Evolutionary conservation across 1,140 invertebrate species (phyloP), one percentile per base, ranked within the genome.

Genomic region (Aphelenchoides avenae): DNA sequence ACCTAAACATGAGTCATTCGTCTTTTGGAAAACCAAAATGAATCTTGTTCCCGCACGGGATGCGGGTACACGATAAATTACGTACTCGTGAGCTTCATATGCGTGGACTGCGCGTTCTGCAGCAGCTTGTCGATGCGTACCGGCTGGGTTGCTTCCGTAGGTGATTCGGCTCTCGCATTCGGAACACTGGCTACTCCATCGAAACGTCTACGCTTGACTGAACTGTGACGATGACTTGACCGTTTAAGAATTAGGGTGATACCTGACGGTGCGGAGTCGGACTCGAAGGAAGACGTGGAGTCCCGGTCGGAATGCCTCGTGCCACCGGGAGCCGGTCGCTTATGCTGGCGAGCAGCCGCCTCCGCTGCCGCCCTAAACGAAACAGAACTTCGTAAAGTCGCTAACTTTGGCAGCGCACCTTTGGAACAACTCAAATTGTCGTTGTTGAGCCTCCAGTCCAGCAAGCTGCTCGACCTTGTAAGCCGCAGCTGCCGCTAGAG

Each of bases 361-460:
- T n/a, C n/a, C n/a, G n/a, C n/a, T n/a, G n/a, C n/a, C n/a, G n/a
- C n/a, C n/a, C n/a, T n/a, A n/a, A n/a, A n/a, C n/a, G n/a, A n/a
- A n/a, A n/a, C n/a, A n/a, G n/a, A n/a, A n/a, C n/a, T n/a, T n/a
- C n/a, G n/a, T n/a, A n/a, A n/a, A n/a, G n/a, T n/a, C n/a, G n/a
- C n/a, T n/a, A n/a, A n/a, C n/a, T n/a, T n/a, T n/a, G n/a, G 29
- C 57, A 22, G 56, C 46, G 26, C 34, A 52, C 60, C 66, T 7
- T 48, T 70, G 67, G 22, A 70, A 52, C 46, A 70, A 34, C 42
- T 70, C 68, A 20, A 70, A 31, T 22, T 69, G 68, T 18, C 65
- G 29, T 26, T 70, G 68, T 13, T 68, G 55, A n/a, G 56, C 62
- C 11, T 70, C 66, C 1, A 68, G 42, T 9, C 52, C 61, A 7